Conservation (phyloP, 2,113 vertebrate species). For the Gadus macrocephalus region DNA sequence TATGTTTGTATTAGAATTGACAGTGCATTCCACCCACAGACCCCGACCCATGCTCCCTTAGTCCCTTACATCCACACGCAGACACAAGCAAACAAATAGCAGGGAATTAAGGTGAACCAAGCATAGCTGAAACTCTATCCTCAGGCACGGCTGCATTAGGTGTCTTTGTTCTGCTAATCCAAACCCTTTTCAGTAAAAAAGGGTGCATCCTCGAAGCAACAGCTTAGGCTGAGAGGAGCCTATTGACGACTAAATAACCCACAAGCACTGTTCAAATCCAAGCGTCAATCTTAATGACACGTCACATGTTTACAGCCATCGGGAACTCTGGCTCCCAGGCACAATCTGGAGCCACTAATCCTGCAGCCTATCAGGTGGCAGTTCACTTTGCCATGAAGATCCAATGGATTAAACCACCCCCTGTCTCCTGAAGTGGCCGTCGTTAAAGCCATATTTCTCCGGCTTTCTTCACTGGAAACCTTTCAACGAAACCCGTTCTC, state of each 20-base stretch:
- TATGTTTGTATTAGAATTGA: neutral
- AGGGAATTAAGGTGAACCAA: constrained; percentile 11
- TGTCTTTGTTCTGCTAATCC: constrained; percentile 34
- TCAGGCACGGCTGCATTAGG: neutral
- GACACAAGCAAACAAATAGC: constrained; percentile 6
- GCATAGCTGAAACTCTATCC: constrained; percentile 11
- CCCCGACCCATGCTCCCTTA: no score
- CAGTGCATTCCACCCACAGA: constrained; percentile 9
- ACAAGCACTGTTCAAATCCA: constrained; percentile 2
- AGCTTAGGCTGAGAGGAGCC: neutral
- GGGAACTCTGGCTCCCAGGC: no score
- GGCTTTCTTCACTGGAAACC: neutral
- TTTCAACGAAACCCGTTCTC: constrained; percentile 1
- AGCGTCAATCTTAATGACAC: no score
- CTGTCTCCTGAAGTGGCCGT: no score
- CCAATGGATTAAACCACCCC: no score
- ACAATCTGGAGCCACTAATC: no score
- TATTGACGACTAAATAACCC: constrained; percentile 2
- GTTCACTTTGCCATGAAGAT: no score
- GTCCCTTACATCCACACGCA: constrained; percentile 9
- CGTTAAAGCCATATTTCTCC: no score
- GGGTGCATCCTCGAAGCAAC: constrained; percentile 17
- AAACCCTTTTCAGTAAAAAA: constrained; percentile 33
- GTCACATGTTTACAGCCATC: no score
- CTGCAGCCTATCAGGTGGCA: no score